These are phyloP conservation scores for Psittacula derbiana DNA, from an alignment of 2,797 vertebrate species.

Conservation along the genomic window DNA sequence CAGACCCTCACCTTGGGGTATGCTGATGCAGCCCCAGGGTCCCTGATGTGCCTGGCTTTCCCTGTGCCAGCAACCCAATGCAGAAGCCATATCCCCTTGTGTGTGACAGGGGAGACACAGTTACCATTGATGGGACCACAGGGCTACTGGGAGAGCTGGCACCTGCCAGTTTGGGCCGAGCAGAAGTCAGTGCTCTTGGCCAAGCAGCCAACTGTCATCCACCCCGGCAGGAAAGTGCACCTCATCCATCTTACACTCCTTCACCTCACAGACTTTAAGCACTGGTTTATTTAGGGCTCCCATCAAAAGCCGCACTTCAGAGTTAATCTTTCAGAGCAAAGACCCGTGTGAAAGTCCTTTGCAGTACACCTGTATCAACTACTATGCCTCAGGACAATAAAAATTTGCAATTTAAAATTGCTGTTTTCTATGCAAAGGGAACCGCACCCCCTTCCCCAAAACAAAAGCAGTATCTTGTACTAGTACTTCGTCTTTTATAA, in stretches of 20 bases:
- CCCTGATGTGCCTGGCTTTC: background rate
- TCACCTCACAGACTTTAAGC: background rate
- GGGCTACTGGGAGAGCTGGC: background rate
- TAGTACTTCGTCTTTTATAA: background rate
- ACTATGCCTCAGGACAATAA: background rate
- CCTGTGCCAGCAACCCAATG: background rate
- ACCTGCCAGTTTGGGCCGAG: background rate
- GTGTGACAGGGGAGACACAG: background rate
- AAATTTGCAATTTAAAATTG: conserved; percentile 14
- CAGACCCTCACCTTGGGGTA: fast-evolving
- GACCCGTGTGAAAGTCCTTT: conserved; percentile 5
- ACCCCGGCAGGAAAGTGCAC: background rate
- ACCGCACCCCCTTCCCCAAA: background rate
- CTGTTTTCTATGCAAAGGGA: background rate
- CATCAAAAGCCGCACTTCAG: background rate
- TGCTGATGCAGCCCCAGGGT: background rate
- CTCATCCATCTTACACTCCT: background rate
- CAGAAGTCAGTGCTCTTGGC: background rate
- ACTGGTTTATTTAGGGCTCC: background rate
- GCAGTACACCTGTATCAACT: background rate
- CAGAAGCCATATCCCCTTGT: fast-evolving
- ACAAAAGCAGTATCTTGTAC: background rate
- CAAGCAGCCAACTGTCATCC: background rate
- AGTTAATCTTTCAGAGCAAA: background rate
- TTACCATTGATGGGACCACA: background rate